phyloP scores from a whole-genome alignment of 2,888 invertebrate species.

The Agonopterix heracliana region DNA sequence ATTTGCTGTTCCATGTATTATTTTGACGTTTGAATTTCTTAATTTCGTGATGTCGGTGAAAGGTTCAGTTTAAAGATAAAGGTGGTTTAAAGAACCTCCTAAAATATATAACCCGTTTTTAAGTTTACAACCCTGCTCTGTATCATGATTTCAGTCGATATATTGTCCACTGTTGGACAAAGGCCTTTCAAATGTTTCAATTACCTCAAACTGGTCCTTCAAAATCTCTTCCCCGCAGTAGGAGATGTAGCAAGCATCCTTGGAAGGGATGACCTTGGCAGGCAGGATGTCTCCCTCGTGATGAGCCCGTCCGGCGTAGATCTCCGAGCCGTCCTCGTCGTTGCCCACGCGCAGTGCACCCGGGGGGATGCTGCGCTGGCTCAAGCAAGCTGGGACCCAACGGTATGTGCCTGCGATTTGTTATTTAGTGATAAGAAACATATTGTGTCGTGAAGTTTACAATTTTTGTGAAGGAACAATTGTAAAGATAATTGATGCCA shows the following conservation, averaged over 20 bases:
- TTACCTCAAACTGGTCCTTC: constrained; percentile 79
- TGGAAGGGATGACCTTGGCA: constrained; percentile 81
- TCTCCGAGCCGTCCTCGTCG: constrained; percentile 82
- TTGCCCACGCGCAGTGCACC: constrained; percentile 76
- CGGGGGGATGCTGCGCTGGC: constrained; percentile 66
- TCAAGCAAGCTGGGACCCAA: constrained; percentile 69
- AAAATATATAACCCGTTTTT: too few species aligned
- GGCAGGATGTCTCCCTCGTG: constrained; percentile 81
- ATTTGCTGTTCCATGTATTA: too few species aligned
- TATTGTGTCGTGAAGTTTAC: neutral
- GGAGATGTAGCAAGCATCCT: constrained; percentile 79
- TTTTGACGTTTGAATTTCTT: too few species aligned
- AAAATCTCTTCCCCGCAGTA: constrained; percentile 78
- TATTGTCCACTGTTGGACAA: too few species aligned
- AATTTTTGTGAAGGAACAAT: neutral
- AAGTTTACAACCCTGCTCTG: too few species aligned
- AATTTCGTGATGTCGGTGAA: too few species aligned
- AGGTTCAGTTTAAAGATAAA: too few species aligned
- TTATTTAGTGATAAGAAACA: neutral
- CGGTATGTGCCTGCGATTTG: constrained; percentile 58
- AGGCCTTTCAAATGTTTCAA: too few species aligned
- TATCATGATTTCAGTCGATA: too few species aligned
- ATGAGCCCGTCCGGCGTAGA: constrained; percentile 83
- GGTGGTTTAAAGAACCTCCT: too few species aligned
- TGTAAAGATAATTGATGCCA: too few species aligned